Percentiles rank a stretch among this genome's conserved stretches.
These are phyloP conservation scores for Cromileptes altivelis DNA, from an alignment of 2,113 vertebrate species.

Conservation along the genomic window DNA sequence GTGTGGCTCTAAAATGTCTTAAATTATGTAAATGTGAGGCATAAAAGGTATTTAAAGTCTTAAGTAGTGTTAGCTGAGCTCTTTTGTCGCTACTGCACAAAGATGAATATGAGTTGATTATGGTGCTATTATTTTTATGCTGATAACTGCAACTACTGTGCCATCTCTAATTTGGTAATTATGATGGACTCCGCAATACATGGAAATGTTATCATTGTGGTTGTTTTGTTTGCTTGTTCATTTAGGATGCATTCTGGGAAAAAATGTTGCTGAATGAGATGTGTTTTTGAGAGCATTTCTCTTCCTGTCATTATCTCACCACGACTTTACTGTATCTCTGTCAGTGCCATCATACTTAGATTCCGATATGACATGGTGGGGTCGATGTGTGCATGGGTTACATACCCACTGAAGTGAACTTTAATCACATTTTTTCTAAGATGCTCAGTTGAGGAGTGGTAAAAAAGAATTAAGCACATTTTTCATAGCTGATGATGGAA, in stretches of 20 bases:
- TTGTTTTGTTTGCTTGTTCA: neutral
- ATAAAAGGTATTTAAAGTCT: slow-evolving; percentile 9
- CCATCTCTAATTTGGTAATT: slow-evolving; percentile 6
- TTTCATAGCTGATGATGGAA: no score
- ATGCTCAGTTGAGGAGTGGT: no score
- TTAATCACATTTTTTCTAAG: no score
- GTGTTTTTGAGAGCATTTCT: neutral
- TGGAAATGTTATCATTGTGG: neutral
- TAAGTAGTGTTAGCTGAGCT: neutral
- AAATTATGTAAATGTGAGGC: neutral
- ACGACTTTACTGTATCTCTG: neutral
- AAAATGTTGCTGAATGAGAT: neutral
- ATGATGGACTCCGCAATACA: neutral
- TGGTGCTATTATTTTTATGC: slow-evolving; percentile 6
- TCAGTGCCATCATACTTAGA: neutral
- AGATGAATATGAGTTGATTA: neutral
- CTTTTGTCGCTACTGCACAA: slow-evolving; percentile 33
- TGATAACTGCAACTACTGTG: slow-evolving; percentile 3
- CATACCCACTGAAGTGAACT: neutral
- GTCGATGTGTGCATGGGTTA: no score
- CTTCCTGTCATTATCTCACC: neutral
- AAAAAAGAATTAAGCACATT: no score
- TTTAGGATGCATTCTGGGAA: neutral
- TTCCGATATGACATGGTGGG: neutral
- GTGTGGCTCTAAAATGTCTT: neutral